phyloP scores from a whole-genome alignment of 2,797 vertebrate genomes.

The Geotrypetes seraphini region DNA sequence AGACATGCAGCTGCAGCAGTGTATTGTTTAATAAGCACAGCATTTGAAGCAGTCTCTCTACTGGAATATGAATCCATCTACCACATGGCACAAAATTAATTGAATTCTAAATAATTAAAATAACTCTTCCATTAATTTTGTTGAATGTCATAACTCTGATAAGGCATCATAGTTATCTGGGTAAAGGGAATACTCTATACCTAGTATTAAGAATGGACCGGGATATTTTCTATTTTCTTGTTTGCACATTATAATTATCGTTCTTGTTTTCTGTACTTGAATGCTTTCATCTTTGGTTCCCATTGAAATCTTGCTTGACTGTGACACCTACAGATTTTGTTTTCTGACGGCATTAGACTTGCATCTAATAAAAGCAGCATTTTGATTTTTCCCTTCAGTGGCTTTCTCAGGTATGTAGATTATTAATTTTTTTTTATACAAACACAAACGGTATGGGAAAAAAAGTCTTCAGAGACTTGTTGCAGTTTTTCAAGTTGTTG shows the following conservation, averaged over 20 bases:
- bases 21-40: conserved; percentile 13
- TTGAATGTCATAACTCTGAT: conserved; percentile 62
- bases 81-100: conserved; percentile 33
- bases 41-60: conserved; percentile 4
- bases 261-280: conserved; percentile 73
- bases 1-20: not conserved
- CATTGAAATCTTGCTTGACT: conserved; percentile 82
- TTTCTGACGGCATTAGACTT: conserved; percentile 66
- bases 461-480: conserved; percentile 39
- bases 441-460: conserved; percentile 40
- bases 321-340: conserved; percentile 69
- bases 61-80: conserved; percentile 14
- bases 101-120: conserved; percentile 38
- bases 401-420: conserved; percentile 37
- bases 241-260: conserved; percentile 73
- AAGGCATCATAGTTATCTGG: conserved; percentile 63
- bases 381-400: conserved; percentile 64
- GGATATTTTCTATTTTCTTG: conserved; percentile 77
- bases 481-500: conserved; percentile 30
- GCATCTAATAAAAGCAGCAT: conserved; percentile 65
- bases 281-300: conserved; percentile 68
- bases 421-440: conserved; percentile 35
- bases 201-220: conserved; percentile 67
- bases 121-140: conserved; percentile 14
- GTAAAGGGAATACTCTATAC: conserved; percentile 59